phyloP scores from a whole-genome alignment of 2,888 invertebrate species.

The Lysandra coridon region DNA sequence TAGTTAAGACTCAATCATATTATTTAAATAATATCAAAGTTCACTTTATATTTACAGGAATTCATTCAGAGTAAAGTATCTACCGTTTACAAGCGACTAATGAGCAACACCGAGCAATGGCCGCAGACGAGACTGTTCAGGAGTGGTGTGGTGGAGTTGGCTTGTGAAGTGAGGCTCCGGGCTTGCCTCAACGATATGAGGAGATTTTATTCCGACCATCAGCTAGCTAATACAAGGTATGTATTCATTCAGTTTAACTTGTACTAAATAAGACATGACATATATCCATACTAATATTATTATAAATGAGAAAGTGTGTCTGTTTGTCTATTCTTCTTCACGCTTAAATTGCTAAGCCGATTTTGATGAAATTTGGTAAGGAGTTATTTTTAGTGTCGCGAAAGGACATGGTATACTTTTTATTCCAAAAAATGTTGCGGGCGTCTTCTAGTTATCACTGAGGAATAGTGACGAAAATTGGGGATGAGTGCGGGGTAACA shows the following conservation, averaged over 20 bases:
- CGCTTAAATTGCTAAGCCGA: too few species aligned
- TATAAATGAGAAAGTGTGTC: too few species aligned
- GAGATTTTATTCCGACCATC: constrained; percentile 45
- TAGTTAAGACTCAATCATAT: neutral
- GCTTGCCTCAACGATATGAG: constrained; percentile 53
- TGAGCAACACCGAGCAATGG: constrained; percentile 49
- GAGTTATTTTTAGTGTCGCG: too few species aligned
- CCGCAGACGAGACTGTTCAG: constrained; percentile 53
- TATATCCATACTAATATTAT: too few species aligned
- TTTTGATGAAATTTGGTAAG: too few species aligned
- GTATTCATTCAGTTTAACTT: neutral
- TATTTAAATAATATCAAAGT: neutral
- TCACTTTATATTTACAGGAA: constrained; percentile 49
- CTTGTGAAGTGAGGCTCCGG: constrained; percentile 54
- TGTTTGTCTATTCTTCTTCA: too few species aligned
- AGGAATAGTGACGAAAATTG: too few species aligned
- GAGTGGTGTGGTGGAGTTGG: constrained; percentile 57
- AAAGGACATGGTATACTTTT: too few species aligned
- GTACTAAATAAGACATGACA: too few species aligned
- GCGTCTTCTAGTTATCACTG: too few species aligned
- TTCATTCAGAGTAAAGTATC: constrained; percentile 59
- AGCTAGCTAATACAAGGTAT: constrained; percentile 43
- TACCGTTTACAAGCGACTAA: constrained; percentile 52
- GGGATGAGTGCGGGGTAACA: too few species aligned
- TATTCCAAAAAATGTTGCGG: too few species aligned